phyloP scores from a whole-genome alignment of 2,797 vertebrate species.

The Bradypodion ventrale region DNA sequence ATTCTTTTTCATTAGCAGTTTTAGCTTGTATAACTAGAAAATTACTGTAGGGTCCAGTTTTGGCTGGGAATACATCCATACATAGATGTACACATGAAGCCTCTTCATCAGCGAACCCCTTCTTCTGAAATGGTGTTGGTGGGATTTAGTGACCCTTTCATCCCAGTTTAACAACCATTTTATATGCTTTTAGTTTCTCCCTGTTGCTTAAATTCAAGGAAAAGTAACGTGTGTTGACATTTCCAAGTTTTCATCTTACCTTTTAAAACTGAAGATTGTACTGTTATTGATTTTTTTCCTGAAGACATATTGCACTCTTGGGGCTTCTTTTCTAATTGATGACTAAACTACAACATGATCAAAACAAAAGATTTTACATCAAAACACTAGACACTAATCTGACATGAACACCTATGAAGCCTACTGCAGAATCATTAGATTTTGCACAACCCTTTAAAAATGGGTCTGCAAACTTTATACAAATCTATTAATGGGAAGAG shows the following conservation, averaged over 20 bases:
- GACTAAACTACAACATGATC: conserved; percentile 9
- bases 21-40: neutral
- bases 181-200: conserved; percentile 14
- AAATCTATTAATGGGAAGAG: conserved; percentile 12
- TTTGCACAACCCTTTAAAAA: neutral
- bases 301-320: conserved; percentile 21
- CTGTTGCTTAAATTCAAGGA: neutral
- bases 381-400: conserved; percentile 36
- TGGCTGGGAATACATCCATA: conserved; percentile 6
- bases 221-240: conserved; percentile 32
- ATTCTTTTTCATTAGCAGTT: neutral
- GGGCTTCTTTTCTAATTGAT: conserved; percentile 46
- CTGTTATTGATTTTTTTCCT: conserved; percentile 44
- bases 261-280: conserved; percentile 24
- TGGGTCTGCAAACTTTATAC: conserved; percentile 17
- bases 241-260: conserved; percentile 35
- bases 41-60: neutral
- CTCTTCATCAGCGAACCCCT: neutral
- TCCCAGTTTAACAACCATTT: neutral
- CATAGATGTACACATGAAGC: neutral
- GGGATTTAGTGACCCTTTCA: conserved; percentile 14
- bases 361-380: conserved; percentile 49
- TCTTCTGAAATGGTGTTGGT: neutral
- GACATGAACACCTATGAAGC: conserved; percentile 24
- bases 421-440: conserved; percentile 20